These are phyloP conservation scores for Tethya wilhelma DNA, from an alignment of 37 sponge, comb jelly and placozoan species.

Conservation along the genomic window DNA sequence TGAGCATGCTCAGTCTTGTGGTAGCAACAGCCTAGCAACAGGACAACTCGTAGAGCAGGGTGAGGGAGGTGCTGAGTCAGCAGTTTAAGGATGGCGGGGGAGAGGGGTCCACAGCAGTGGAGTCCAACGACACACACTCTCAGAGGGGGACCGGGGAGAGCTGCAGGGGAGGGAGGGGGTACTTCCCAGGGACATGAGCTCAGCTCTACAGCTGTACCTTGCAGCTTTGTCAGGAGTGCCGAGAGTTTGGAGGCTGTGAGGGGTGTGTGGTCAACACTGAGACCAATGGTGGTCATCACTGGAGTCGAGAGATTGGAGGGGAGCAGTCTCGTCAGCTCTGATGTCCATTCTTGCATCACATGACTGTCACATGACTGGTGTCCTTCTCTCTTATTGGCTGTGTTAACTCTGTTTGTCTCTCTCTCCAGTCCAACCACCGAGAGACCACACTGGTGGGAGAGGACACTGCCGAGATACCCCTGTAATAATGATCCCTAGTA, in stretches of 20 bases:
- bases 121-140: slow-evolving; percentile 73
- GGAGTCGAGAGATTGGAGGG: too few species aligned
- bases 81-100: slow-evolving; percentile 34
- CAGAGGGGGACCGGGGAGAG: neutral
- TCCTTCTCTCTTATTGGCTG: slow-evolving; percentile 17
- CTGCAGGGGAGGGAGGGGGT: neutral
- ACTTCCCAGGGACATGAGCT: too few species aligned
- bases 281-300: too few species aligned
- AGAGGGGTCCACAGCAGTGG: slow-evolving; percentile 84
- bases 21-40: slow-evolving; percentile 83
- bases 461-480: slow-evolving; percentile 78
- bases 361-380: neutral
- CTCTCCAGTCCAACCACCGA: slow-evolving; percentile 74
- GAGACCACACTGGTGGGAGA: slow-evolving; percentile 58
- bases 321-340: too few species aligned
- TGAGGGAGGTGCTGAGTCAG: slow-evolving; percentile 1
- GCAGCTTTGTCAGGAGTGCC: neutral
- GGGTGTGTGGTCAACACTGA: too few species aligned
- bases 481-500: neutral
- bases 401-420: slow-evolving; percentile 27
- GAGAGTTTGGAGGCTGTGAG: too few species aligned
- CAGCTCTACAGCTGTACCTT: neutral
- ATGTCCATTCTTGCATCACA: neutral
- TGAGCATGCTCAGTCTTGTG: slow-evolving; percentile 65
- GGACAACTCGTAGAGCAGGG: slow-evolving; percentile 13